Evolutionary conservation across 2,888 invertebrate genomes (phyloP).

Genomic region (Laothoe populi): DNA sequence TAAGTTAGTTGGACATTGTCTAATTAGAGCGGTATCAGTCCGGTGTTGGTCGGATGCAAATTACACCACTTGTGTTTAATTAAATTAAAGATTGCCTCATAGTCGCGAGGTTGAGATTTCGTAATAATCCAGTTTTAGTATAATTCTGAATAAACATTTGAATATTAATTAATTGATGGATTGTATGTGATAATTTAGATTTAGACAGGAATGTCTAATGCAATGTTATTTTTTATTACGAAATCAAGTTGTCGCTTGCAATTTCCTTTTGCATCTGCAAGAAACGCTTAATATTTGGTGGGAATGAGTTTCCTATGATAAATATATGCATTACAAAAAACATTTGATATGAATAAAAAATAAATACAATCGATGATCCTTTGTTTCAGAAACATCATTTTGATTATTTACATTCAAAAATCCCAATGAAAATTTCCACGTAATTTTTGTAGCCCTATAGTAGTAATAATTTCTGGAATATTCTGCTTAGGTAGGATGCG

Average conservation of each 20-base stretch:
- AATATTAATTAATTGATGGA: slow-evolving; percentile 13
- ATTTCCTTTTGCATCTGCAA: too few species aligned
- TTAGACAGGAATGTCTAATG: not conserved
- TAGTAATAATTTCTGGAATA: slow-evolving; percentile 35
- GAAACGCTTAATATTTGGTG: too few species aligned
- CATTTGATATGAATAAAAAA: too few species aligned
- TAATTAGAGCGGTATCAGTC: slow-evolving; percentile 16
- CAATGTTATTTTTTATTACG: not conserved
- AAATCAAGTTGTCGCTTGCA: not conserved
- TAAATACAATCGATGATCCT: too few species aligned
- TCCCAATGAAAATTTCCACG: too few species aligned
- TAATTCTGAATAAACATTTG: slow-evolving; percentile 28
- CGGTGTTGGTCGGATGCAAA: slow-evolving; percentile 18
- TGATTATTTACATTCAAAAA: too few species aligned
- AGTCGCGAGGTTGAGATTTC: slow-evolving; percentile 11
- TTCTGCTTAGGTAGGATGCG: slow-evolving; percentile 44
- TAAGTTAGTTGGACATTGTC: slow-evolving; percentile 10
- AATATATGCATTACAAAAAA: too few species aligned
- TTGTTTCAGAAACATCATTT: too few species aligned
- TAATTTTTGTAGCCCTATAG: too few species aligned
- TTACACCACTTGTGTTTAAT: slow-evolving; percentile 15
- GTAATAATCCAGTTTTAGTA: slow-evolving; percentile 27
- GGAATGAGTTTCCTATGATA: too few species aligned
- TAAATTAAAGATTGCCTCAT: slow-evolving; percentile 19
- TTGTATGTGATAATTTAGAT: not conserved